phyloP scores from a whole-genome alignment of 2,888 invertebrate species.

The Gandaritis pyraliata region DNA sequence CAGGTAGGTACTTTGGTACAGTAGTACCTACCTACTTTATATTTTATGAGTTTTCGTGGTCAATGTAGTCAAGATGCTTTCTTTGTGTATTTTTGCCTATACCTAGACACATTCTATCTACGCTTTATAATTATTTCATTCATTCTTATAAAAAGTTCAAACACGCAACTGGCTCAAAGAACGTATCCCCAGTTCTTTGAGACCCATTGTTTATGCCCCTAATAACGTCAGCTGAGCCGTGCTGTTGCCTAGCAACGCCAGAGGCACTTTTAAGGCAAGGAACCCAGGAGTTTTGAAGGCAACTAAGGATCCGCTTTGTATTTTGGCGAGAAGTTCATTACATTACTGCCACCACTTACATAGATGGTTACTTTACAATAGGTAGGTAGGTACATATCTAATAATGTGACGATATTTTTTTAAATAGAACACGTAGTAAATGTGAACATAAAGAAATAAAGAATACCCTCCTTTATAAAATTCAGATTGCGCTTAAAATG shows the following conservation, averaged over 20 bases:
- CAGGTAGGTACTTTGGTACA: too few relatives aligned
- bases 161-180: slow-evolving; percentile 31
- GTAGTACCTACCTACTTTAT: too few relatives aligned
- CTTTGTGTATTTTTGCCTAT: neutral
- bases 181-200: slow-evolving; percentile 31
- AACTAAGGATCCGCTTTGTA: slow-evolving; percentile 14
- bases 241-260: slow-evolving; percentile 48
- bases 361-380: too few relatives aligned
- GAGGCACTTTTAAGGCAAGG: slow-evolving; percentile 6
- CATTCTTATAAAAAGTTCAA: slow-evolving; percentile 15
- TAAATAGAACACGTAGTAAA: too few relatives aligned
- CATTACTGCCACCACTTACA: too few relatives aligned
- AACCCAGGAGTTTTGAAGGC: slow-evolving; percentile 19
- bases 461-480: too few relatives aligned
- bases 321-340: slow-evolving; percentile 1
- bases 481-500: neutral
- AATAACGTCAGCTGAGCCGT: slow-evolving; percentile 54
- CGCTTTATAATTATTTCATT: slow-evolving; percentile 1
- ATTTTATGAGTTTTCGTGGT: too few relatives aligned
- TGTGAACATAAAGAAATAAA: too few relatives aligned
- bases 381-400: too few relatives aligned
- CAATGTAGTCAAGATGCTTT: too few relatives aligned
- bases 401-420: too few relatives aligned
- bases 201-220: slow-evolving; percentile 49
- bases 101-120: neutral